Percentiles rank a stretch among this genome's conserved stretches.
These are phyloP conservation scores for Psophia crepitans DNA, from an alignment of 2,113 vertebrate genomes.

Conservation along the genomic window DNA sequence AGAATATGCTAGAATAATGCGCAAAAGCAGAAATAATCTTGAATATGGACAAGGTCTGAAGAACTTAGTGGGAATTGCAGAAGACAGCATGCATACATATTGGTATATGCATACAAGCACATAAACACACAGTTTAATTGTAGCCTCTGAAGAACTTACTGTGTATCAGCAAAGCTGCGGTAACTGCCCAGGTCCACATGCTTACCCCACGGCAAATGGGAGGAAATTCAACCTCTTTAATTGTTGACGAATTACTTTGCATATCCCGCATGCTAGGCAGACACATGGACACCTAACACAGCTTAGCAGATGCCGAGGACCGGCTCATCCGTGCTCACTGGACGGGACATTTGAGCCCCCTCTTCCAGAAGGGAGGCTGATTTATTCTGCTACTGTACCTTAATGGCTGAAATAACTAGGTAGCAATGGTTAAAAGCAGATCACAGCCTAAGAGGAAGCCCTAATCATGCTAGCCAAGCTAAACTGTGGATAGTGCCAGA, in stretches of 20 bases:
- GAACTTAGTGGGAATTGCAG: neutral
- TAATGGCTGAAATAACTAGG: neutral
- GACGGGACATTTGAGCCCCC: neutral
- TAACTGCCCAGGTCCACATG: neutral
- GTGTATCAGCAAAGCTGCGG: neutral
- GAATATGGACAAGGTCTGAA: neutral
- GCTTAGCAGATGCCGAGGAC: neutral
- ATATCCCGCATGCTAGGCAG: accelerated
- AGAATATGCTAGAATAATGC: neutral
- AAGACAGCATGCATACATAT: neutral
- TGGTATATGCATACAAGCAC: neutral
- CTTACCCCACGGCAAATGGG: neutral
- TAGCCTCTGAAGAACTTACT: neutral
- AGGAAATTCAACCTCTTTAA: neutral
- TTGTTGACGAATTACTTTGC: neutral
- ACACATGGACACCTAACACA: neutral
- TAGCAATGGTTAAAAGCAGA: neutral
- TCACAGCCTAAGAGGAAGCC: neutral
- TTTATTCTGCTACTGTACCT: neutral
- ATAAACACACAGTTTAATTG: neutral
- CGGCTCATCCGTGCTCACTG: neutral
- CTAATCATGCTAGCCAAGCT: neutral
- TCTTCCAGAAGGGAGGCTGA: neutral
- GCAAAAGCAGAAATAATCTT: neutral
- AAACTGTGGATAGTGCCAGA: neutral